phyloP scores from a whole-genome alignment of 1,140 invertebrate species.

The Drosophila nasuta region DNA sequence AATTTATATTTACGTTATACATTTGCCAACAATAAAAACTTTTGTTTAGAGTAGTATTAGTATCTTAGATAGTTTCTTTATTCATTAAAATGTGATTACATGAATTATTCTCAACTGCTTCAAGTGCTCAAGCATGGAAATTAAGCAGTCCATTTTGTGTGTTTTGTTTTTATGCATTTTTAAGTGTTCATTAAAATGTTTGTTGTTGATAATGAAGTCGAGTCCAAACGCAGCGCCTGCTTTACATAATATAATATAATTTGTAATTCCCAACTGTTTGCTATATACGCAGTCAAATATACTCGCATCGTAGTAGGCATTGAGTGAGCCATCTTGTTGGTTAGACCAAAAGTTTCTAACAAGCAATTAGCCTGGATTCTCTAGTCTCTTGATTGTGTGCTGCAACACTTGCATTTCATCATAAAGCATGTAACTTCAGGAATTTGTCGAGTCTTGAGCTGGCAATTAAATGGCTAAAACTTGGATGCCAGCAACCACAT shows the following conservation, averaged over 20 bases:
- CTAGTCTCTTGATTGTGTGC: not conserved
- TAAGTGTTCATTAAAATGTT: constrained; percentile 12
- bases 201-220: not conserved
- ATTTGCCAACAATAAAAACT: not conserved
- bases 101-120: not conserved
- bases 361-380: constrained; percentile 22
- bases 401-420: constrained; percentile 27
- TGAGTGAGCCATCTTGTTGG: constrained; percentile 8
- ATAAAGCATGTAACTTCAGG: constrained; percentile 13
- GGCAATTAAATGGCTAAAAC: constrained; percentile 59
- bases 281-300: not conserved
- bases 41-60: not conserved
- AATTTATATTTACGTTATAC: too few relatives aligned
- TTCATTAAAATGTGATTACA: not conserved
- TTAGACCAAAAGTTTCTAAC: constrained; percentile 3
- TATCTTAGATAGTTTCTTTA: too few relatives aligned
- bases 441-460: constrained; percentile 51
- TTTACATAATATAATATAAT: constrained; percentile 8
- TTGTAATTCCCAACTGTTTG: constrained; percentile 4
- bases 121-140: not conserved
- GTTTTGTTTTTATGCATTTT: constrained; percentile 3
- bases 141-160: not conserved
- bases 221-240: not conserved
- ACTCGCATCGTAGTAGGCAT: not conserved
- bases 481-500: constrained; percentile 30